phyloP scores from a whole-genome alignment of 2,113 vertebrate species.

The Conger conger region DNA sequence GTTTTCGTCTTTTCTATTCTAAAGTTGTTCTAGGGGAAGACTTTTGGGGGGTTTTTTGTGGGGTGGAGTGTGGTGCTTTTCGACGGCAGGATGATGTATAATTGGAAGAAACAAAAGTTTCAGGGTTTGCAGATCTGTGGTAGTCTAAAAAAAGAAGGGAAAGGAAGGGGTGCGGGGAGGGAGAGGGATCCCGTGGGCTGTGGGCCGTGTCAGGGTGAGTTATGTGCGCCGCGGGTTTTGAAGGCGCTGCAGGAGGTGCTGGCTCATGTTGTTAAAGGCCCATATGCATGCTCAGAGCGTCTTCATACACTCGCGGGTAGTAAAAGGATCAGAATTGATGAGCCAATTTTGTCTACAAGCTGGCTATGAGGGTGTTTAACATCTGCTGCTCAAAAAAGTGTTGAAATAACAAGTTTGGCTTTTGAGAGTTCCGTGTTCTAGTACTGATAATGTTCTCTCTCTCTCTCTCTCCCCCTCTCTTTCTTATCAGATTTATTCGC shows the following conservation, averaged over 20 bases:
- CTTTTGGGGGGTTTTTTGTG: neutral
- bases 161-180: neutral
- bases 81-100: conserved; percentile 2
- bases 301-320: conserved; percentile 60
- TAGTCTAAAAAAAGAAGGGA: conserved; percentile 15
- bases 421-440: conserved; percentile 19
- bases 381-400: conserved; percentile 55
- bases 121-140: neutral
- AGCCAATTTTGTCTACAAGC: conserved; percentile 53
- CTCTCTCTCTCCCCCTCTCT: conserved; percentile 52
- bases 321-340: conserved; percentile 64
- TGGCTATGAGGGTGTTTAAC: conserved; percentile 46
- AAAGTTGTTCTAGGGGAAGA: neutral
- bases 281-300: conserved; percentile 35
- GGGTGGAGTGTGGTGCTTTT: too few species aligned
- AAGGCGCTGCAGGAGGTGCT: conserved; percentile 48
- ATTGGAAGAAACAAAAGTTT: neutral
- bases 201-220: conserved; percentile 33
- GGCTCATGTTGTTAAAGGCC: conserved; percentile 40
- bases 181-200: conserved; percentile 37
- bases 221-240: conserved; percentile 39
- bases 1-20: neutral
- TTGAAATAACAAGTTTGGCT: conserved; percentile 47
- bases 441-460: conserved; percentile 50
- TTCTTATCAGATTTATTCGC: conserved; percentile 92